Evolutionary conservation across 2,113 vertebrate genomes (phyloP).

Genomic region (Rhombomys opimus): DNA sequence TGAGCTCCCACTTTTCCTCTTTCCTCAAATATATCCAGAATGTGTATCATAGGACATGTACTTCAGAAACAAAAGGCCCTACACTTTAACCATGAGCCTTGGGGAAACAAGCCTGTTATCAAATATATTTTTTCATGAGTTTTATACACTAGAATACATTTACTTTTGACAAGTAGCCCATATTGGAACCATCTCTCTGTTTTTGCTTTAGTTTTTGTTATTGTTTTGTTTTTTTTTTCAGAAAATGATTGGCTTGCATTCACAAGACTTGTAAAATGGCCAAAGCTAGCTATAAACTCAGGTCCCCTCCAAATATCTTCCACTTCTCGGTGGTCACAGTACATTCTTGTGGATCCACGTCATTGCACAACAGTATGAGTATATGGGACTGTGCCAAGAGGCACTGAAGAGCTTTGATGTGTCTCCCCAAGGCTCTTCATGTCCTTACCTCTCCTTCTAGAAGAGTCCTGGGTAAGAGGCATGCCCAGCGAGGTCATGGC

Average conservation of each 20-base stretch:
- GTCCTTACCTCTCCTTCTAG: background rate
- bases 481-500: background rate
- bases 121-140: background rate
- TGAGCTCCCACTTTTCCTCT: background rate
- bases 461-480: background rate
- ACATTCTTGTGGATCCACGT: background rate
- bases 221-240: background rate
- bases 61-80: slow-evolving; percentile 29
- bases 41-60: background rate
- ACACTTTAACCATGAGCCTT: background rate
- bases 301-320: background rate
- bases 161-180: background rate
- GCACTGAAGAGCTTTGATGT: background rate
- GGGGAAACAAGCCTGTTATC: background rate
- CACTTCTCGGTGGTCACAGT: background rate
- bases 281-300: background rate
- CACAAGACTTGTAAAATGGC: background rate
- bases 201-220: background rate
- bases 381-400: background rate
- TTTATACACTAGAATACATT: background rate
- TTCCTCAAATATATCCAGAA: slow-evolving; percentile 19
- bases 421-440: background rate
- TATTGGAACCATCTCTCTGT: background rate
- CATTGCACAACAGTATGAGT: background rate
- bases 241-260: background rate